Percentiles rank a stretch among this genome's conserved stretches.
Conservation (phyloP, 2,797 vertebrate genomes). For the Lepus townsendii region DNA sequence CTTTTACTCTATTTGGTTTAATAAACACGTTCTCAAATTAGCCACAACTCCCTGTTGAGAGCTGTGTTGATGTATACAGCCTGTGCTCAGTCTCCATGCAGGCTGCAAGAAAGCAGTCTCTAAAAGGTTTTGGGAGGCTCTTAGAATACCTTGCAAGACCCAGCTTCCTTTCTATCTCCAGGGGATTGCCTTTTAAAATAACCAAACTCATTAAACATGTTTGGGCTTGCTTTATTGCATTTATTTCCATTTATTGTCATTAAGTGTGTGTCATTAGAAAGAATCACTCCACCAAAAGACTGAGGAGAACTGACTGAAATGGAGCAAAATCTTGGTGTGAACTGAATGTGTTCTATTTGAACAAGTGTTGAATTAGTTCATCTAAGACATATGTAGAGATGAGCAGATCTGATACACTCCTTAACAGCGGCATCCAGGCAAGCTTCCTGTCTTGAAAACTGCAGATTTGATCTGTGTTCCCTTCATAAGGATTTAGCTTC, state of each 20-base stretch:
- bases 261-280: constrained; percentile 76
- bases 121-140: constrained; percentile 15
- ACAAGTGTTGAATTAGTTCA: constrained; percentile 52
- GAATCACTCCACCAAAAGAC: constrained; percentile 58
- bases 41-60: not conserved
- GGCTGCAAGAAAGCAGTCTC: constrained; percentile 24
- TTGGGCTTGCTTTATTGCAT: constrained; percentile 62
- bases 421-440: constrained; percentile 15
- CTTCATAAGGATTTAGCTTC: not conserved
- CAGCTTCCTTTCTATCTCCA: constrained; percentile 63
- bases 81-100: not conserved
- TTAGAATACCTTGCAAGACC: constrained; percentile 54
- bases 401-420: constrained; percentile 17
- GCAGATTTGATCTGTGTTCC: not conserved
- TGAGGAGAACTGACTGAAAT: constrained; percentile 64
- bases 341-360: constrained; percentile 53
- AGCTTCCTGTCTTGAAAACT: constrained; percentile 3
- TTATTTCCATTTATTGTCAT: constrained; percentile 44
- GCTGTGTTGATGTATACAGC: not conserved
- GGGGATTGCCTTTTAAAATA: constrained; percentile 66
- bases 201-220: constrained; percentile 51
- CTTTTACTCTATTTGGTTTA: not conserved
- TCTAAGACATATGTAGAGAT: constrained; percentile 27
- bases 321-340: constrained; percentile 71
- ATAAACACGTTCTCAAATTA: constrained; percentile 39